Base-by-base conservation (phyloP, 1,140 invertebrate genomes). In the Archegozetes longisetosus region DNA sequence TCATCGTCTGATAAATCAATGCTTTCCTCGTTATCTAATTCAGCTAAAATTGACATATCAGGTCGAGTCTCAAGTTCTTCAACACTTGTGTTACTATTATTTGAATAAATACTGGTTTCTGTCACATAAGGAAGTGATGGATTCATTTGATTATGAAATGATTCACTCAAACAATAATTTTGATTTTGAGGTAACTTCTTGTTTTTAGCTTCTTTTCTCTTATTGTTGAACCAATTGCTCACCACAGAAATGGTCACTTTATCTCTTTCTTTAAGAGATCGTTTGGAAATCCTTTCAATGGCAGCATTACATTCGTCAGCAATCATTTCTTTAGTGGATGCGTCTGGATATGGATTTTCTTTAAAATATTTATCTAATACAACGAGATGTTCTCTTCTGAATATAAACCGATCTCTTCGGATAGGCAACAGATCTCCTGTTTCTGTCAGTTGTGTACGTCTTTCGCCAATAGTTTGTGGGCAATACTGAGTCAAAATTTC, bases 201-300 rank as follows among this genome's bases (percentile, higher is more conserved):
- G 17, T 24, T 22, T 53, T 73, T 73, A 22, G 71, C 65, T 61
- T 73, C 71, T 65, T 74, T 74, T 48, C 73, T 64, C 22, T 72
- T 66, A 60, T 74, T 74, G 27, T 71, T 71, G 65, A 74, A 74
- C 73, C 73, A 74, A 64, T 73, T 73, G 9, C 70, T 68, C 17
- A 74, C 68, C 28, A 71, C 71, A 25, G 72, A 69, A 27, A 69
- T 61, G 3, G 69, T 72, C 17, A 74, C 71, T 48, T 64, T 66
- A 55, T 73, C 71, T 40, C 66, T 68, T 47, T 73, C 70, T 14
- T 65, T 62, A 49, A 73, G 53, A n/a, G 61, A 63, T 47, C 67
- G 64, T 59, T 66, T 69, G 66, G 29, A 64, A 66, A 64, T 56
- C 64, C 65, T 66, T 49, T 64, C 64, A 27, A 68, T 53, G 53